Evolutionary conservation across 2,113 vertebrate species (phyloP).

Genomic region (Galbula dea): DNA sequence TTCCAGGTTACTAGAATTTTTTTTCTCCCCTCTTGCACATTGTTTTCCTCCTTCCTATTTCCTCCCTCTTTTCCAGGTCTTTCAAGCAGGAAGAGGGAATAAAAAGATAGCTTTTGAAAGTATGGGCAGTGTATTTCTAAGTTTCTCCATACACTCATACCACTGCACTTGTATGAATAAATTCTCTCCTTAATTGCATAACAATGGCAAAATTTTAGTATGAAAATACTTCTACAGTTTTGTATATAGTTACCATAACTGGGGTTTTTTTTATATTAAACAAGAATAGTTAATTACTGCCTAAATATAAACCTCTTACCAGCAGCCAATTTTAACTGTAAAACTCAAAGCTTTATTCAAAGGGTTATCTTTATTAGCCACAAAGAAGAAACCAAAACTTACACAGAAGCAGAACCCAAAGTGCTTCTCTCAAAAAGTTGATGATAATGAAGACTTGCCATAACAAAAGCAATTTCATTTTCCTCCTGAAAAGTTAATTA

Average conservation of each 20-base stretch:
- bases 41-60: not conserved
- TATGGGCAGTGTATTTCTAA: not conserved
- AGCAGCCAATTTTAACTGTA: not conserved
- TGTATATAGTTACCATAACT: not conserved
- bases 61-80: not conserved
- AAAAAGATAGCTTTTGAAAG: not conserved
- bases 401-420: conserved; percentile 79
- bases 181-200: not conserved
- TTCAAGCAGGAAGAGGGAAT: not conserved
- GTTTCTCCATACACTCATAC: not conserved
- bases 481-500: conserved; percentile 75
- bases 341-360: conserved; percentile 10
- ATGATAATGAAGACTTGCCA: conserved; percentile 84
- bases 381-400: conserved; percentile 55
- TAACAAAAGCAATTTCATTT: conserved; percentile 83
- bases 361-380: conserved; percentile 3
- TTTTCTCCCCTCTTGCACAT: not conserved
- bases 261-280: not conserved
- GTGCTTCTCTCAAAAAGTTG: conserved; percentile 84
- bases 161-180: not conserved
- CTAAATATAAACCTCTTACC: not conserved
- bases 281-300: not conserved
- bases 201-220: not conserved
- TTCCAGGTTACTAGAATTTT: not conserved
- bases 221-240: not conserved